These are phyloP conservation scores for Phyllopteryx taeniolatus DNA, from an alignment of 2,113 vertebrate species.

Conservation along the genomic window DNA sequence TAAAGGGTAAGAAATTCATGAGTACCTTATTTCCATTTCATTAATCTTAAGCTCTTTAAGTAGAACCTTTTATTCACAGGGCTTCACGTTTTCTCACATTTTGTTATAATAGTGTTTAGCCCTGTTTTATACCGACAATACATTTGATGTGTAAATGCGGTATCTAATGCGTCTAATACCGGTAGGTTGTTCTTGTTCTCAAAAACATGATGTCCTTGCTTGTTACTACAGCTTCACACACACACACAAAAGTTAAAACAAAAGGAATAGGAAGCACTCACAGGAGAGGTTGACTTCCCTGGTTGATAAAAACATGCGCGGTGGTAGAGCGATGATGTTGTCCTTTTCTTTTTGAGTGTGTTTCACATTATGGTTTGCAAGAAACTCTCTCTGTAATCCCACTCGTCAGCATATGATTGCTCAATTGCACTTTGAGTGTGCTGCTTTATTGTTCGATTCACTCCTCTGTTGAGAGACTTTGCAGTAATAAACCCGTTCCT, in stretches of 20 bases:
- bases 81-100: neutral
- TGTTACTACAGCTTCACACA: neutral
- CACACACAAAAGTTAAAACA: neutral
- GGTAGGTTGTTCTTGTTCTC: neutral
- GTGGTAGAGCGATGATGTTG: neutral
- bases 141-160: neutral
- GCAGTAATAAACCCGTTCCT: too few species aligned
- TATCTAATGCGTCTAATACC: neutral
- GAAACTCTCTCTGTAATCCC: neutral
- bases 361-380: neutral
- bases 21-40: too few species aligned
- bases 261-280: slow-evolving; percentile 1
- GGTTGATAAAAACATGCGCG: neutral
- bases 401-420: neutral
- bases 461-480: too few species aligned
- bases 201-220: neutral
- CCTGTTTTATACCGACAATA: neutral
- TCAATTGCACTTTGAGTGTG: neutral
- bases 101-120: neutral
- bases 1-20: too few species aligned
- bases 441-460: too few species aligned
- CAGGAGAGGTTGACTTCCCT: neutral
- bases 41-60: too few species aligned
- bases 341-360: neutral
- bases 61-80: neutral